phyloP scores from a whole-genome alignment of 2,113 vertebrate species.

The Vulpes lagopus region DNA sequence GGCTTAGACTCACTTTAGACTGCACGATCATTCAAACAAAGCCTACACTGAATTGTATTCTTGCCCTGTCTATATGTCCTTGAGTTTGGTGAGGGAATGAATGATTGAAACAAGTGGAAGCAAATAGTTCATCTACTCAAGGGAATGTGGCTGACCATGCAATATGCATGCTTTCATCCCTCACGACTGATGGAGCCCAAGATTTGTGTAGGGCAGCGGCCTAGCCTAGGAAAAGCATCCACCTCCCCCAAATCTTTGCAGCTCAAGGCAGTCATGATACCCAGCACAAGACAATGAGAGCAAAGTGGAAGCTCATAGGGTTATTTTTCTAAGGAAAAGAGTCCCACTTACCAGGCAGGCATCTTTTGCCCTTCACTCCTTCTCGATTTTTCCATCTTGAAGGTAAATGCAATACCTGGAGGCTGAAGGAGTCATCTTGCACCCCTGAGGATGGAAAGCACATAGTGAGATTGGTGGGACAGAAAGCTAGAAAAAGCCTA shows the following conservation, averaged over 20 bases:
- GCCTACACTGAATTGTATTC: background rate
- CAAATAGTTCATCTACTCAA: background rate
- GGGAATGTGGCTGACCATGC: background rate
- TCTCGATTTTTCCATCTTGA: background rate
- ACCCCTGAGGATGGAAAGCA: background rate
- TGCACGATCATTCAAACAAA: background rate
- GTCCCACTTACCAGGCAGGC: background rate
- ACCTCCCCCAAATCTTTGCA: background rate
- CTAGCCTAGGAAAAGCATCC: background rate
- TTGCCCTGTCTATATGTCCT: background rate
- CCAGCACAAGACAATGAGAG: background rate
- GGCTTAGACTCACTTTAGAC: background rate
- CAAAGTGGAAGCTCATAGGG: background rate
- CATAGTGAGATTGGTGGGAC: too few species aligned
- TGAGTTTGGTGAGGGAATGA: background rate
- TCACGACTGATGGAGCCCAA: background rate
- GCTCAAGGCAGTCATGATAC: background rate
- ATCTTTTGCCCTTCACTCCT: background rate
- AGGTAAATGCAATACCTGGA: background rate
- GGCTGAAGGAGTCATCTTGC: background rate
- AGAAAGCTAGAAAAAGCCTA: background rate
- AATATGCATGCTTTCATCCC: background rate
- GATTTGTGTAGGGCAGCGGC: background rate
- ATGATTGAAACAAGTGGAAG: background rate
- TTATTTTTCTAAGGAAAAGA: background rate